Conservation (phyloP, 2,797 vertebrate species). For the Mustela erminea region DNA sequence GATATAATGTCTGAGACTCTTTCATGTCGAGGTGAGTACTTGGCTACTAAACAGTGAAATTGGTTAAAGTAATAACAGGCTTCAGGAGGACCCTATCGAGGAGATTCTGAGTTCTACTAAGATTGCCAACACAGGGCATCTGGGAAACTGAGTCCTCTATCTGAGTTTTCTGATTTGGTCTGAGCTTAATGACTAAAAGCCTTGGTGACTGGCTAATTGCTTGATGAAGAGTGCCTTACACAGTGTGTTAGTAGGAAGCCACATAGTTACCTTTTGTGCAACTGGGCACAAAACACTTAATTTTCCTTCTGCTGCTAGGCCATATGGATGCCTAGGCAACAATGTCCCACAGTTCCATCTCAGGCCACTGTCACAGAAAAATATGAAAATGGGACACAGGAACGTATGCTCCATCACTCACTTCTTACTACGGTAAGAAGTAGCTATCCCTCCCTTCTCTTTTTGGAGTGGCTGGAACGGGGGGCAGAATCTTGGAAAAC, state of each 20-base stretch:
- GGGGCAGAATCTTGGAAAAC: not conserved
- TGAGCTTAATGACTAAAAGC: not conserved
- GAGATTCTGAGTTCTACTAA: not conserved
- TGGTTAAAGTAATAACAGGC: not conserved
- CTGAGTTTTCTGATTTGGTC: not conserved
- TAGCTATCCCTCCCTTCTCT: not conserved
- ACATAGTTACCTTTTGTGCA: not conserved
- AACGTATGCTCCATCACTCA: not conserved
- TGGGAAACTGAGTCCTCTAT: conserved; percentile 29
- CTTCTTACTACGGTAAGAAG: not conserved
- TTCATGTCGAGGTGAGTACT: not conserved
- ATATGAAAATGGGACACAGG: not conserved
- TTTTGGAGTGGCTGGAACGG: not conserved
- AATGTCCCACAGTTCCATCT: not conserved
- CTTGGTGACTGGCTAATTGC: not conserved
- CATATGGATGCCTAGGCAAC: not conserved
- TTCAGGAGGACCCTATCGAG: not conserved
- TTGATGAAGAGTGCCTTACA: not conserved
- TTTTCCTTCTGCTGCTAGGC: not conserved
- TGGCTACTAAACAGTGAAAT: not conserved
- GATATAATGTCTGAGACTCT: not conserved
- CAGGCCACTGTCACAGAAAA: not conserved
- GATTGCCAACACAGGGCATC: not conserved
- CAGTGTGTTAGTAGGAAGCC: not conserved
- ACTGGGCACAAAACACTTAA: not conserved